Evolutionary conservation across 2,888 invertebrate species (phyloP), one percentile per base, ranked within the genome.

Genomic region (Arge pagana): DNA sequence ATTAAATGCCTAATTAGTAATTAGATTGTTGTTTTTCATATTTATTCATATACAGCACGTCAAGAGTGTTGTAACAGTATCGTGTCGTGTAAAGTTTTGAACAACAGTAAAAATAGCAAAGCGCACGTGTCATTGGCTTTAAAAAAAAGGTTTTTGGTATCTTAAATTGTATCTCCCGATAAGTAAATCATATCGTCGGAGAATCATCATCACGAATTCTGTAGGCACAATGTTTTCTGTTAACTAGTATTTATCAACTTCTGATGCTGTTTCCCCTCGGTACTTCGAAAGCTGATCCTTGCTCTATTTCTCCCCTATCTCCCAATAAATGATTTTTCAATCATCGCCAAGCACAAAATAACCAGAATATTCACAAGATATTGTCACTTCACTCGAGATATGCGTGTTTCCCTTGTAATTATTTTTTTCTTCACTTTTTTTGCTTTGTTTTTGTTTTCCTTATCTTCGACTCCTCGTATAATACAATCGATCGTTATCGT

Each of bases 401-500:
- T 45, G 43, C 43, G 33, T 43, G 39, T 21, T 21, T 11, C n/a
- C n/a, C 10, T 15, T 16, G 7, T 41, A 26, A n/a, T 26, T 15
- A 13, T 30, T 42, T 11, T 42, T 28, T 13, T 19, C 30, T 16
- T 18, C 7, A 8, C 13, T 26, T n/a, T 21, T 40, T 15, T 26
- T 26, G 15, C 10, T n/a, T 21, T 39, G 21, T 39, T 19, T 39
- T 39, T n/a, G n/a, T 21, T 21, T 3, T 39, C 23, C 6, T 39
- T 21, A 23, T 39, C 1, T 21, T 39, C n/a, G 21, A 23, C 11
- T 39, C 11, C 33, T 6, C 11, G 6, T 45, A 53, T 53, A 60
- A 62, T 49, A 48, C 33, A 40, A 50, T 59, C 58, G 48, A 54
- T 51, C 57, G 13, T 45, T 45, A 45, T 45, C 33, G 39, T 59